phyloP scores from a whole-genome alignment of 2,113 vertebrate genomes.

The Hydropotes inermis region DNA sequence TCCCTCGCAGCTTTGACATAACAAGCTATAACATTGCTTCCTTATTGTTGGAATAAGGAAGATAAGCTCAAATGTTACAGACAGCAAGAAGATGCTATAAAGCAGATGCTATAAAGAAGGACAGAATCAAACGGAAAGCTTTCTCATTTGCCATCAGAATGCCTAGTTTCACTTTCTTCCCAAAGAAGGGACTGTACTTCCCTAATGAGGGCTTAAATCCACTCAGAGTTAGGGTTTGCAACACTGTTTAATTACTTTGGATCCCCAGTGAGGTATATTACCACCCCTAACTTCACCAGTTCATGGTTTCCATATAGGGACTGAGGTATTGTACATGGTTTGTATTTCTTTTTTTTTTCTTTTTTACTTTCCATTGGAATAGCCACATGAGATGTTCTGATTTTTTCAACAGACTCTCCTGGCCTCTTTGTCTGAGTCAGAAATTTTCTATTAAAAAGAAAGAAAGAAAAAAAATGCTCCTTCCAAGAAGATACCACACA shows the following conservation, averaged over 20 bases:
- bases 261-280: constrained; percentile 64
- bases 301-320: constrained; percentile 22
- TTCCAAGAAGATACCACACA: constrained; percentile 71
- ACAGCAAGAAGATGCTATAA: background rate
- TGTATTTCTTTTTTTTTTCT: constrained; percentile 42
- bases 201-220: constrained; percentile 59
- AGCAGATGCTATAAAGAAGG: constrained; percentile 54
- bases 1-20: constrained; percentile 41
- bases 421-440: constrained; percentile 77
- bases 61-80: constrained; percentile 63
- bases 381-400: constrained; percentile 69
- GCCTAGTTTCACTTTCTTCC: constrained; percentile 60
- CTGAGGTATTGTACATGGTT: constrained; percentile 21
- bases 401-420: constrained; percentile 67
- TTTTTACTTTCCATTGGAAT: constrained; percentile 41
- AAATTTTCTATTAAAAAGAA: constrained; percentile 82
- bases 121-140: constrained; percentile 59
- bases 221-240: constrained; percentile 67
- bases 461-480: constrained; percentile 63
- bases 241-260: constrained; percentile 69
- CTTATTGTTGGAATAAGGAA: background rate
- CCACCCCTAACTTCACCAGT: constrained; percentile 34
- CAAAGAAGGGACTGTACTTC: constrained; percentile 59
- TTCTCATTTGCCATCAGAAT: constrained; percentile 58
- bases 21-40: constrained; percentile 11